Conservation (phyloP, 2,113 vertebrate species). For the Crotalus tigris region DNA sequence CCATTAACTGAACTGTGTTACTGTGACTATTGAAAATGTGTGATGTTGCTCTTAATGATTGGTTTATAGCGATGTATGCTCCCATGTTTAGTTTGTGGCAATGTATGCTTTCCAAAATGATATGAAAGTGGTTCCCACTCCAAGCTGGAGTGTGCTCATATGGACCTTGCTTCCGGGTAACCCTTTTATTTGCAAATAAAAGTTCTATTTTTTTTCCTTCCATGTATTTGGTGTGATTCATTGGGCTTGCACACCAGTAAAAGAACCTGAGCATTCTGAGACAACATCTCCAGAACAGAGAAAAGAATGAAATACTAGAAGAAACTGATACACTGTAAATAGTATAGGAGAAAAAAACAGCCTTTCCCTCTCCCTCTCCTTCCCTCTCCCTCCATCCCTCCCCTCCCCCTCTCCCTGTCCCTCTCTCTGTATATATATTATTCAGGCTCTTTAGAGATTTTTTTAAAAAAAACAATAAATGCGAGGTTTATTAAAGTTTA, state of each 20-base stretch:
- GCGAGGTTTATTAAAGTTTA: background rate
- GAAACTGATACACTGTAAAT: background rate
- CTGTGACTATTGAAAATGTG: background rate
- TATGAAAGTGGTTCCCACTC: background rate
- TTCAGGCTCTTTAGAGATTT: background rate
- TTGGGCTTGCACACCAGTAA: background rate
- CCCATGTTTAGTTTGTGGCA: background rate
- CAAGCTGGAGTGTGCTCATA: background rate
- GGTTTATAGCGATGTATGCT: background rate
- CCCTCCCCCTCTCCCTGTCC: too few species aligned
- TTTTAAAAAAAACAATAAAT: background rate
- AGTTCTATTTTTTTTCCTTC: background rate
- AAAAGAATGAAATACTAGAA: background rate
- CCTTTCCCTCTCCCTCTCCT: background rate
- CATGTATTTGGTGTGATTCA: background rate
- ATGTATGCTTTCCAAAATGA: background rate
- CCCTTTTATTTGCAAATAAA: background rate
- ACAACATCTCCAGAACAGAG: background rate
- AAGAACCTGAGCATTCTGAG: background rate
- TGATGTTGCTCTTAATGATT: background rate
- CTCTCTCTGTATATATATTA: background rate
- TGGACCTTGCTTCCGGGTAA: background rate
- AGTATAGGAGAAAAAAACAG: background rate
- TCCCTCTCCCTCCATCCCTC: fast-evolving
- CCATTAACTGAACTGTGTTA: background rate